Evolutionary conservation across 2,888 invertebrate species (phyloP), one percentile per base, ranked within the genome.

Genomic region (Scrobipalpa atriplicella): DNA sequence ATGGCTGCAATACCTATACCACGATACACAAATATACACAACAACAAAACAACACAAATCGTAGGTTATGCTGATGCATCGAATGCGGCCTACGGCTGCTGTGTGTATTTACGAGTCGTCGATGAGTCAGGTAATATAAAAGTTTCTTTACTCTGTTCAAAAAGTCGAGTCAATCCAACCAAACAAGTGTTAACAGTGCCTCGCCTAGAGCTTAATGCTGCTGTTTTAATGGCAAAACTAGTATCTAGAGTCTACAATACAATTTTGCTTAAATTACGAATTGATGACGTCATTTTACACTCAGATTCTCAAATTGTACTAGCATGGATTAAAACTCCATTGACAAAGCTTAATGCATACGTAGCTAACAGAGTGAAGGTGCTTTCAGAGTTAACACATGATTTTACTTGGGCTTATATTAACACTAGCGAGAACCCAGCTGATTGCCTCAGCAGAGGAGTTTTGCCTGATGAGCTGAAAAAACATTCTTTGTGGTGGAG

Each of bases 1-100:
- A 71, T 72, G 71, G 8, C 54, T 16, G 66, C 70, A 11, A 67
- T 72, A 29, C 19, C 9, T 13, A 65, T 68, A n/a, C 10, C 18
- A 54, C 62, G 70, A 2, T 61, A 68, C 47, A 18, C 18, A n/a
- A 18, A 21, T 38, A 1, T 41, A 54, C 7, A 36, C 18, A 56
- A 36, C 21, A 54, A 52, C 52, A n/a, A 29, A 10, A 1, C 36
- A 19, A 29, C 52, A 10, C 36, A 70, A 11, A 11, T 70, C 21
- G 62, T 72, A n/a, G 72, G 70, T 8, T 72, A 68, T 62, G 67
- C 70, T 38, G 71, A 73, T 62, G 71, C 71, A 8, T 67, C 70
- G 19, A 61, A 64, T 0, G 65, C 67, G 9, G 71, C 62, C 0
- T 62, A 62, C 41, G 72, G 70, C 2, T 69, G 70, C 58, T 70